Percentiles rank a stretch among this genome's conserved stretches.
Evolutionary conservation across 2,113 vertebrate genomes (phyloP).

Genomic region (Channa argus): DNA sequence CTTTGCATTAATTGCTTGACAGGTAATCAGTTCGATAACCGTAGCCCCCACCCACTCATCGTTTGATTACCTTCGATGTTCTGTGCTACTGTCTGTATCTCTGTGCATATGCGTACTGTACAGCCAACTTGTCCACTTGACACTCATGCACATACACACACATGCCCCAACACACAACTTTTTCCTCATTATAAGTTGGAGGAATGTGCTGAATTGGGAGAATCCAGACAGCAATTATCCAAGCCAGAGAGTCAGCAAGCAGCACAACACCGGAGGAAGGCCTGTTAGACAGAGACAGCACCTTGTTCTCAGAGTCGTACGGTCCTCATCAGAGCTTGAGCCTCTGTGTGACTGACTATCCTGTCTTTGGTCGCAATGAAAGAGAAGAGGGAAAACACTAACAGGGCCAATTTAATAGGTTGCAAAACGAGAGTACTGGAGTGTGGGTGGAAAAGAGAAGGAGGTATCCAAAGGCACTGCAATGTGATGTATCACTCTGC

Average conservation of each 20-base stretch:
- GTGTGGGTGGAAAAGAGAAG: constrained; percentile 56
- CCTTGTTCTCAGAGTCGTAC: constrained; percentile 48
- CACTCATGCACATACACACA: constrained; percentile 3
- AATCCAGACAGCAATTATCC: constrained; percentile 73
- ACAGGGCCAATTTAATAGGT: constrained; percentile 68
- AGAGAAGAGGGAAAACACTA: constrained; percentile 55
- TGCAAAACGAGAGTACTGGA: constrained; percentile 61
- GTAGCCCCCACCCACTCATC: not conserved
- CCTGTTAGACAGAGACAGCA: constrained; percentile 52
- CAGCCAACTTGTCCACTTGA: constrained; percentile 1
- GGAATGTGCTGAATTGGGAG: constrained; percentile 61
- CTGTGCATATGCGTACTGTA: not conserved
- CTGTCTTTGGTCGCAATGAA: constrained; percentile 55
- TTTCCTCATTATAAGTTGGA: constrained; percentile 58
- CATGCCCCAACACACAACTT: constrained; percentile 25
- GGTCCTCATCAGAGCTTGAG: constrained; percentile 54
- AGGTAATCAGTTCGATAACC: constrained; percentile 5
- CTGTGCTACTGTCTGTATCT: constrained; percentile 16
- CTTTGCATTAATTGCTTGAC: not conserved
- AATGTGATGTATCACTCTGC: constrained; percentile 62
- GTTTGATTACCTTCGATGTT: constrained; percentile 46
- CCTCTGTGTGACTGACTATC: constrained; percentile 41
- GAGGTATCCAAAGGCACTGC: constrained; percentile 52
- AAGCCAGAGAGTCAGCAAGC: constrained; percentile 57
- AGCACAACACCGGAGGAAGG: constrained; percentile 26